These are phyloP conservation scores for Agriopis leucophaearia DNA, from an alignment of 2,888 invertebrate genomes.

Conservation along the genomic window DNA sequence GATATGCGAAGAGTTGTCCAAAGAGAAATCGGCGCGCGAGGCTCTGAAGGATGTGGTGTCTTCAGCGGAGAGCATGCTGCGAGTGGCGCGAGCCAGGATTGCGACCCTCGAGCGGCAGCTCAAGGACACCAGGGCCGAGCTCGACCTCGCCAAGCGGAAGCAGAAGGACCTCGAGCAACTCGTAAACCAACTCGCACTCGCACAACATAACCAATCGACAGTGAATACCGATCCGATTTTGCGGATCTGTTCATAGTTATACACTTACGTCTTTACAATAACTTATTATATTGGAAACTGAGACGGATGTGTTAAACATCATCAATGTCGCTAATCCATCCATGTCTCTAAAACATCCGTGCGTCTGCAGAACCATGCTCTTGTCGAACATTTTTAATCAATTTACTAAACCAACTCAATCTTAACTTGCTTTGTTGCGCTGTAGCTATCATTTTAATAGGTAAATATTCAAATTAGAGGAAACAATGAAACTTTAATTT, in stretches of 20 bases:
- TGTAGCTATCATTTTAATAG: constrained; percentile 1
- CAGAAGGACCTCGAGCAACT: constrained; percentile 79
- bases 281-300: constrained; percentile 4
- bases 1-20: constrained; percentile 65
- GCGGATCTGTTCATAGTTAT: constrained; percentile 34
- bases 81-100: constrained; percentile 75
- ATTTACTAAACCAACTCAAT: neutral
- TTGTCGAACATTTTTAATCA: neutral
- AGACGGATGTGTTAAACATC: neutral
- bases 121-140: constrained; percentile 68
- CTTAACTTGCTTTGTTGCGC: neutral
- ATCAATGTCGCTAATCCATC: neutral
- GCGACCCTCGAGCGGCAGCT: constrained; percentile 72
- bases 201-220: constrained; percentile 57
- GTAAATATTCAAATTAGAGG: neutral
- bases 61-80: constrained; percentile 75
- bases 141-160: constrained; percentile 69
- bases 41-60: constrained; percentile 72
- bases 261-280: neutral
- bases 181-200: constrained; percentile 67
- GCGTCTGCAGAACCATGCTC: neutral
- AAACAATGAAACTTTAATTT: constrained; percentile 10
- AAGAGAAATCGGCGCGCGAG: constrained; percentile 73
- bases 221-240: constrained; percentile 58
- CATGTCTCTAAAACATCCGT: neutral